These are phyloP conservation scores for Caenorhabditis doughertyi DNA, from an alignment of 2,888 invertebrate species.

Conservation along the genomic window DNA sequence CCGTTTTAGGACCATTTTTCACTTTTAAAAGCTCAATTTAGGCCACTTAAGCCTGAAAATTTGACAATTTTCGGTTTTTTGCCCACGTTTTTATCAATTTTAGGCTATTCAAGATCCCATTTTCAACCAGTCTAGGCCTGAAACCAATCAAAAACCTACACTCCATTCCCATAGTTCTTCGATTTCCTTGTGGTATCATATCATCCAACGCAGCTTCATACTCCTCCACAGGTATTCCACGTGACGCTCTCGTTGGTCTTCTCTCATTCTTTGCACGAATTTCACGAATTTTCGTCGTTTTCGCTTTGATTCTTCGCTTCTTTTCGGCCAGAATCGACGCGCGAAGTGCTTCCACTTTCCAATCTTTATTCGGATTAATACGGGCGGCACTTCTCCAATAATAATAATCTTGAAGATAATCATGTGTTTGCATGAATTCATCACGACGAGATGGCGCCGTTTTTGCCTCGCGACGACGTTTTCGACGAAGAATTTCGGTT, in stretches of 20 bases:
- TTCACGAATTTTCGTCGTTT: constrained; percentile 42
- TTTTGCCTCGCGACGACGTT: constrained; percentile 37
- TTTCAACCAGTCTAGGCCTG: no score
- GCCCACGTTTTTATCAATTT: no score
- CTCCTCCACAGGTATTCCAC: constrained; percentile 18
- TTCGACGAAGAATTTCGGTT: constrained; percentile 6
- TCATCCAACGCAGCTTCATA: constrained; percentile 5
- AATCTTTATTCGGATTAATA: constrained; percentile 60
- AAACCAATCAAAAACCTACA: constrained; percentile 45
- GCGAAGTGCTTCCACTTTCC: constrained; percentile 57
- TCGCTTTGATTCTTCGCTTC: constrained; percentile 43
- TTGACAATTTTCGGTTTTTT: no score
- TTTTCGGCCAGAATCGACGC: constrained; percentile 48
- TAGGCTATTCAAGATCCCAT: no score
- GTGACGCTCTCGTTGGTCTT: constrained; percentile 1
- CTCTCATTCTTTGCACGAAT: neutral
- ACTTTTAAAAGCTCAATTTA: no score
- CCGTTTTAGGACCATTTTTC: no score
- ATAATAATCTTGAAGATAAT: constrained; percentile 56
- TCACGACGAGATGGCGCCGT: constrained; percentile 24
- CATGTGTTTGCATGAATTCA: constrained; percentile 52
- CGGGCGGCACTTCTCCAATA: constrained; percentile 61
- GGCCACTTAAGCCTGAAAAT: no score
- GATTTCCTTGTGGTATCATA: neutral
- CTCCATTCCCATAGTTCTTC: constrained; percentile 57